Conservation (phyloP, 2,113 vertebrate species). For the Hypanus sabinus region DNA sequence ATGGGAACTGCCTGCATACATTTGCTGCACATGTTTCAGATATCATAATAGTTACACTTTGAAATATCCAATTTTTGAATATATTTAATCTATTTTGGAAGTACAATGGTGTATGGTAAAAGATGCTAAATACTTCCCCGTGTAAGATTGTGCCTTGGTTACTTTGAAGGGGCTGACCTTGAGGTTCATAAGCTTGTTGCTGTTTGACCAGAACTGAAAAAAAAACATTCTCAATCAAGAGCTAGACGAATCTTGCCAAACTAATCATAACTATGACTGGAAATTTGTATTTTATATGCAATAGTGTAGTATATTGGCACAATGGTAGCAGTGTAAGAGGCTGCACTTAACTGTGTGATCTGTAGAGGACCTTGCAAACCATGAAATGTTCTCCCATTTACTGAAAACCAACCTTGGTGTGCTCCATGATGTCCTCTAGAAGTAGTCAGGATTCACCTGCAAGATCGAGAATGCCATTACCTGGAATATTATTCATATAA, state of each 20-base stretch:
- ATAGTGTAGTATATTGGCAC: not conserved
- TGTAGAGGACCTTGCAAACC: not conserved
- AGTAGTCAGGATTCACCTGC: not conserved
- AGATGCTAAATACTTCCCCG: no score
- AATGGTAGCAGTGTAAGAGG: not conserved
- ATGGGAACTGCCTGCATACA: no score
- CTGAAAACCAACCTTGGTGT: not conserved
- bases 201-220: not conserved
- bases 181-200: not conserved
- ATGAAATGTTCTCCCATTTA: not conserved
- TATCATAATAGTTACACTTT: no score
- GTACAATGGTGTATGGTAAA: no score
- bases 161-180: not conserved
- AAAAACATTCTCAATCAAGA: not conserved
- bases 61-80: no score
- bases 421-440: not conserved
- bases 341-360: not conserved
- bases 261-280: not conserved
- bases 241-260: no score
- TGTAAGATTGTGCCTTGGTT: not conserved
- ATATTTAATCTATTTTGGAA: no score
- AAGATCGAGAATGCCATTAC: not conserved
- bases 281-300: not conserved
- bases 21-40: no score
- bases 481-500: no score